phyloP scores from a whole-genome alignment of 2,888 invertebrate genomes.

The Trimorus sp. region DNA sequence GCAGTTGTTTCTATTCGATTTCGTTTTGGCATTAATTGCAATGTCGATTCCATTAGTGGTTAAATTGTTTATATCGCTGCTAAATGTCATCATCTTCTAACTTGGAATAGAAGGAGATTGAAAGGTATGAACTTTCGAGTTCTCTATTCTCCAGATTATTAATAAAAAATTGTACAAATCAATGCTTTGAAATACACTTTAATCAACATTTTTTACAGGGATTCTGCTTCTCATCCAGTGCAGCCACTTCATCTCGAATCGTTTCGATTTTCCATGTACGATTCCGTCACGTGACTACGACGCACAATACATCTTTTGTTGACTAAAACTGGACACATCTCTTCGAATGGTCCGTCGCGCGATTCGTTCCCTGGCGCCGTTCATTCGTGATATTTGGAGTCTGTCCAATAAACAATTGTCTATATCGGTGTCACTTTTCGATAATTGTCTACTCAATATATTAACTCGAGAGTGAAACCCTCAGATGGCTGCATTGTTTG shows the following conservation, averaged over 20 bases:
- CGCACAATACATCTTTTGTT: background rate
- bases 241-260: too few species aligned
- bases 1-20: too few species aligned
- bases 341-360: background rate
- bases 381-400: constrained; percentile 77
- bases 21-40: too few species aligned
- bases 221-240: too few species aligned
- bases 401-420: constrained; percentile 79
- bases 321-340: background rate
- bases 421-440: constrained; percentile 81
- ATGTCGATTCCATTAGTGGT: constrained; percentile 68
- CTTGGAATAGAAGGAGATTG: constrained; percentile 72
- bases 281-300: constrained; percentile 70
- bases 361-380: constrained; percentile 71
- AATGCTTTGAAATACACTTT: too few species aligned
- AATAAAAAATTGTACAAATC: too few species aligned
- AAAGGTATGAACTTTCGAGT: too few species aligned
- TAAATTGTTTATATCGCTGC: too few species aligned
- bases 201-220: too few species aligned
- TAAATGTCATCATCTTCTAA: constrained; percentile 78
- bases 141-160: too few species aligned
- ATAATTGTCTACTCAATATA: constrained; percentile 80
- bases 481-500: constrained; percentile 74
- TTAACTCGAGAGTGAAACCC: constrained; percentile 75
- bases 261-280: constrained; percentile 59